These are phyloP conservation scores for Mesaphorura yosii DNA, from an alignment of 1,140 invertebrate genomes.

Conservation along the genomic window DNA sequence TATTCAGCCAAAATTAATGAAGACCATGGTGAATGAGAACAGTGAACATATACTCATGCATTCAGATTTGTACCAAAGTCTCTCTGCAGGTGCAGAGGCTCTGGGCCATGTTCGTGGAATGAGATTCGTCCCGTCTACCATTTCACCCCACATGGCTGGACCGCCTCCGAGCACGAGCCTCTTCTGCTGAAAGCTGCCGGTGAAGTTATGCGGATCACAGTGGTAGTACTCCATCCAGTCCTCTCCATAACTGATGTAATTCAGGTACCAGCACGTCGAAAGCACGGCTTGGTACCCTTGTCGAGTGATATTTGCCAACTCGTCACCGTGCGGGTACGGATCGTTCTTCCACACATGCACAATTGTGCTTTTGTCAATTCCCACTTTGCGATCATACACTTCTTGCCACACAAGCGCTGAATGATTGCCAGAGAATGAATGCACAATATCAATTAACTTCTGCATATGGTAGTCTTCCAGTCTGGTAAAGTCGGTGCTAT, in stretches of 20 bases:
- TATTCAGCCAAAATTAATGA: too few species aligned
- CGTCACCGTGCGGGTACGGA: constrained; percentile 34
- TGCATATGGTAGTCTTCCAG: constrained; percentile 59
- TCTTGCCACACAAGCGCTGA: constrained; percentile 82
- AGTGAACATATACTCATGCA: too few species aligned
- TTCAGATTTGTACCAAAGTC: constrained; percentile 43
- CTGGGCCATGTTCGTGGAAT: constrained; percentile 40
- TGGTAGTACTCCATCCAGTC: constrained; percentile 68
- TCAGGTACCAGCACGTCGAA: constrained; percentile 76
- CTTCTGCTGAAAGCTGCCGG: constrained; percentile 37
- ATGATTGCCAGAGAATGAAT: constrained; percentile 33
- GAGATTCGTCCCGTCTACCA: constrained; percentile 43
- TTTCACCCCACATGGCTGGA: constrained; percentile 52
- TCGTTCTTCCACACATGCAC: constrained; percentile 56
- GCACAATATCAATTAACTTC: constrained; percentile 46
- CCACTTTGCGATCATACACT: constrained; percentile 67
- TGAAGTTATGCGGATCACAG: constrained; percentile 59
- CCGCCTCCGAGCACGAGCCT: constrained; percentile 64
- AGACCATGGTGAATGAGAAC: too few species aligned
- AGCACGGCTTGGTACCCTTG: constrained; percentile 43
- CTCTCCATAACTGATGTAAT: constrained; percentile 54
- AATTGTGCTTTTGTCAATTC: constrained; percentile 49
- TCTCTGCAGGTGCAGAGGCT: constrained; percentile 48
- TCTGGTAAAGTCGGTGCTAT: constrained; percentile 42
- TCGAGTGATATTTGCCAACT: constrained; percentile 38